Percentiles rank a stretch among this genome's conserved stretches.
Evolutionary conservation across 35 echinoderm and acorn worm species (phyloP).

Genomic region (Hemicentrotus pulcherrimus): DNA sequence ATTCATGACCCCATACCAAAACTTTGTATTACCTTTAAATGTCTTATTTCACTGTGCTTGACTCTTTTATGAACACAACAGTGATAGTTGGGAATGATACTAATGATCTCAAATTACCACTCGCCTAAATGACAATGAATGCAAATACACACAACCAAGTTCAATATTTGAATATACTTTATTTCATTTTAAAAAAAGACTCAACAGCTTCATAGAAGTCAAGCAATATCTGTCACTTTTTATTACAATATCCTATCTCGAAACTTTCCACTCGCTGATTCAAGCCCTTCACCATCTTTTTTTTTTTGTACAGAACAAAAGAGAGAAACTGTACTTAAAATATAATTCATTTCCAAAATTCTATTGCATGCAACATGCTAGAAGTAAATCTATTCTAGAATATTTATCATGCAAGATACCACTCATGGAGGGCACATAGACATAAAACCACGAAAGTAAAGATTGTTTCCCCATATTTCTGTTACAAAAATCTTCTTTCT

Average conservation of each 20-base stretch:
- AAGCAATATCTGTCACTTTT: background rate
- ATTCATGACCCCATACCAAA: too few relatives aligned
- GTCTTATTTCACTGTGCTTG: too few relatives aligned
- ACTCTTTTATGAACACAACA: too few relatives aligned
- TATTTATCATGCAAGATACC: background rate
- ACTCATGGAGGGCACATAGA: background rate
- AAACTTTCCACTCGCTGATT: background rate
- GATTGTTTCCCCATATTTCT: background rate
- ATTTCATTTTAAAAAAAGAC: background rate
- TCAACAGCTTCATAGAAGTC: background rate
- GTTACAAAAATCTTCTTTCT: background rate
- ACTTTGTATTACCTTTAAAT: too few relatives aligned
- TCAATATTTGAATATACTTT: background rate
- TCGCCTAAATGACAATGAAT: too few relatives aligned
- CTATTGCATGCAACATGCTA: background rate
- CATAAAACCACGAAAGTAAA: background rate
- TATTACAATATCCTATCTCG: background rate
- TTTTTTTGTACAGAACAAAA: too few relatives aligned
- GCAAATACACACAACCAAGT: too few relatives aligned
- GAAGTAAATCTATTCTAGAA: background rate
- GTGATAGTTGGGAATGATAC: too few relatives aligned
- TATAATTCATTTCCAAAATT: background rate
- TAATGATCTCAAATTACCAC: too few relatives aligned
- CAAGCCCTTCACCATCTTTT: background rate
- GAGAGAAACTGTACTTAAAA: background rate